phyloP scores from a whole-genome alignment of 2,113 vertebrate genomes.

The Leptodactylus fuscus region DNA sequence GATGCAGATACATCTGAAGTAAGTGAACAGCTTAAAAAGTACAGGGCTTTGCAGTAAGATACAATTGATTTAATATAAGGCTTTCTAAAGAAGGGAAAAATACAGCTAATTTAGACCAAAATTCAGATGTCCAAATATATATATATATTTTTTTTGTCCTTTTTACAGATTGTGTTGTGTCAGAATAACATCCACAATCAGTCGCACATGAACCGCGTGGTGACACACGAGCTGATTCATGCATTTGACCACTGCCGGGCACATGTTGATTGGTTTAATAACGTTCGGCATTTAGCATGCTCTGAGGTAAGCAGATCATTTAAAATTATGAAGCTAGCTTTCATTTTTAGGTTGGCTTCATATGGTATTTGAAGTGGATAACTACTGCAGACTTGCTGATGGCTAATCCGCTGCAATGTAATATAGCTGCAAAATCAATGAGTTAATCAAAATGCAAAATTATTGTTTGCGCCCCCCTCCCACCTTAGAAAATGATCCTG shows the following conservation, averaged over 20 bases:
- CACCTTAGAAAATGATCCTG: too few relatives aligned
- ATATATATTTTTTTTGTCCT: conserved; percentile 37
- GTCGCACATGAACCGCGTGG: conserved; percentile 92
- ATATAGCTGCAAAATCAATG: too few relatives aligned
- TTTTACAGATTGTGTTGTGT: conserved; percentile 90
- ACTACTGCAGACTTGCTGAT: too few relatives aligned
- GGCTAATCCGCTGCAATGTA: too few relatives aligned
- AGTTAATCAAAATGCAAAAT: too few relatives aligned
- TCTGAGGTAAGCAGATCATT: conserved; percentile 83
- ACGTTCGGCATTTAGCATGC: conserved; percentile 90
- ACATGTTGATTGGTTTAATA: conserved; percentile 93
- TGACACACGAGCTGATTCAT: conserved; percentile 94
- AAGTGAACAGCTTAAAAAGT: conserved; percentile 21
- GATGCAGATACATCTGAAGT: conserved; percentile 92
- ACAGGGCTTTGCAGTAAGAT: too few relatives aligned
- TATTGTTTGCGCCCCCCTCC: too few relatives aligned
- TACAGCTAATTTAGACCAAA: background rate
- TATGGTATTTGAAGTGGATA: too few relatives aligned
- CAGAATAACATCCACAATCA: conserved; percentile 95
- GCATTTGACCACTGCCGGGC: conserved; percentile 96
- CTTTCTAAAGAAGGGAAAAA: background rate
- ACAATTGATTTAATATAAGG: too few relatives aligned
- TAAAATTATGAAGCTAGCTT: background rate
- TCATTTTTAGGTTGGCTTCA: too few relatives aligned
- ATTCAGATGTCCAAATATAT: background rate